phyloP scores from a whole-genome alignment of 2,888 invertebrate genomes.

The Ophion ellenae region DNA sequence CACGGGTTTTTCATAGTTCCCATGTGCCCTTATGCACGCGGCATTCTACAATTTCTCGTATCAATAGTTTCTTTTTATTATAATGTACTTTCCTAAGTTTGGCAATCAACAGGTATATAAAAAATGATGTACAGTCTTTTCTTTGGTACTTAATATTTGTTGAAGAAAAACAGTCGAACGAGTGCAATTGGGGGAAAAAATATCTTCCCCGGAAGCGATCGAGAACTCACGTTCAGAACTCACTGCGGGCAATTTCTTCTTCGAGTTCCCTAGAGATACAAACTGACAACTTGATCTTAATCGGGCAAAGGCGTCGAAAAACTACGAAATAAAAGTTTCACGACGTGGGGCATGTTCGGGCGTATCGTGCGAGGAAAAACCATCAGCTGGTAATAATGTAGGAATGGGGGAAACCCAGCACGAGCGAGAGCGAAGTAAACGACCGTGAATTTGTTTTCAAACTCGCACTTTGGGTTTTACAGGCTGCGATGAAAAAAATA shows the following conservation, averaged over 20 bases:
- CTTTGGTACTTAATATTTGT: neutral
- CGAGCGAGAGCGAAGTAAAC: neutral
- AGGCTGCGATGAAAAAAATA: slow-evolving; percentile 7
- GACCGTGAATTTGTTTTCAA: slow-evolving; percentile 1
- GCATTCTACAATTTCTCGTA: too few relatives aligned
- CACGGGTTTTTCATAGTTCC: too few relatives aligned
- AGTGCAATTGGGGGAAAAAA: neutral
- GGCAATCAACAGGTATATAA: neutral
- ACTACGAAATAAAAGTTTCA: slow-evolving; percentile 6
- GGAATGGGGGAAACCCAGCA: neutral
- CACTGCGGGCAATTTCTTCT: slow-evolving; percentile 16
- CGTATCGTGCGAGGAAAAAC: neutral
- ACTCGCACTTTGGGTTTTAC: neutral
- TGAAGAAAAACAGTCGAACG: neutral
- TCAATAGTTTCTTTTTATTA: too few relatives aligned
- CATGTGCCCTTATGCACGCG: too few relatives aligned
- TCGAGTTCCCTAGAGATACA: slow-evolving; percentile 1
- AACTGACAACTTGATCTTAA: slow-evolving; percentile 22
- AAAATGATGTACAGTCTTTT: neutral
- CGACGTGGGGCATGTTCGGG: neutral
- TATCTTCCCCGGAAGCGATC: neutral
- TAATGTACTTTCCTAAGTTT: too few relatives aligned
- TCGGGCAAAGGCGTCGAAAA: neutral
- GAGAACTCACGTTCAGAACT: neutral
- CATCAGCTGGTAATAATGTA: neutral